Evolutionary conservation across 2,888 invertebrate species (phyloP), one percentile per base, ranked within the genome.

Genomic region (Toxonevra muliebris): DNA sequence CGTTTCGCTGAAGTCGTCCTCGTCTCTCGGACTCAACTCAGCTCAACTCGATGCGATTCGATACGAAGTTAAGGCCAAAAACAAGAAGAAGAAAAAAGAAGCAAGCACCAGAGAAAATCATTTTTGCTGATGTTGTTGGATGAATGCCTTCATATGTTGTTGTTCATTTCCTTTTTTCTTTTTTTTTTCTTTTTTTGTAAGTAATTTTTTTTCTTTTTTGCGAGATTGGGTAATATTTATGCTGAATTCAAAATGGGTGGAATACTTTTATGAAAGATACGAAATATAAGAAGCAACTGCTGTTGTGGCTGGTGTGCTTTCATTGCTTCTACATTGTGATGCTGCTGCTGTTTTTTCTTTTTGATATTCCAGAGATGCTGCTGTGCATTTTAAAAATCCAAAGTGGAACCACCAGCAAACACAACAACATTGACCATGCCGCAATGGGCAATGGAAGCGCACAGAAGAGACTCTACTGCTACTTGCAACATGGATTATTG

Each of bases 301-400:
- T 69, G 69, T 70, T 76, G 78, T 61, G 64, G 71, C 69, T 77
- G 73, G 62, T 54, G 69, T 68, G 67, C 55, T 52, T 50, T 69
- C 53, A 58, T 59, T 68, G 61, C 66, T 63, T 43, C 15, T 20
- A n/a, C 50, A n/a, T 15, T 52, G 59, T 54, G 8, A 2, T 52
- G 61, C 58, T 50, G 54, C 43, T 13, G 54, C 12, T 59, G 2
- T 30, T 30, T 30, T 30, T 4, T 30, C 7, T 7, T 30, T 30
- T 7, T 30, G 30, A 30, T 30, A 30, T 30, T 30, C 3, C 30
- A 30, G 30, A 30, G 30, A 4, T 48, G 64, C 59, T 66, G 68
- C 70, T 67, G 66, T 76, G 77, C 79, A 77, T 78, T 69, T 61
- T 78, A 77, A 76, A 77, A 76, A 75, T 75, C 74, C 76, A 76